These are phyloP conservation scores for Petrocephalus sullivani DNA, from an alignment of 2,797 vertebrate species.

Conservation along the genomic window DNA sequence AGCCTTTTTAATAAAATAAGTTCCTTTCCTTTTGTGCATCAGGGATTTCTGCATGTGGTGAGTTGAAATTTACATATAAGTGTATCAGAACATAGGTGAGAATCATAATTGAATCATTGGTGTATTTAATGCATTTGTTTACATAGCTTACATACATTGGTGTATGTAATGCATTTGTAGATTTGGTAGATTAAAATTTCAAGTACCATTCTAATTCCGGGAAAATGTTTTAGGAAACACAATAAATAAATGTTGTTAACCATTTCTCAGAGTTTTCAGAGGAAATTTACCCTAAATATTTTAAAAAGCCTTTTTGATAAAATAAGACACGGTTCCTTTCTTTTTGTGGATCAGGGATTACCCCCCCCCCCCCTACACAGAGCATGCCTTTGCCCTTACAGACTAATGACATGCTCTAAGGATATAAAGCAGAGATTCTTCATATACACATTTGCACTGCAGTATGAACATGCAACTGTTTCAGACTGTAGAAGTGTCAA, in stretches of 20 bases:
- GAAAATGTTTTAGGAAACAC: background rate
- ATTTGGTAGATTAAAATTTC: background rate
- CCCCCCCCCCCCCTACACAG: background rate
- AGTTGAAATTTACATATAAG: background rate
- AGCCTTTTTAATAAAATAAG: background rate
- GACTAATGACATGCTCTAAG: background rate
- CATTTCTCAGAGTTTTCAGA: too few relatives aligned
- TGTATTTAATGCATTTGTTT: too few relatives aligned
- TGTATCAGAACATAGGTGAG: background rate
- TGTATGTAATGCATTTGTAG: background rate
- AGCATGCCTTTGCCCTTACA: background rate
- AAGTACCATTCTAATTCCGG: background rate
- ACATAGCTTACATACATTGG: too few relatives aligned
- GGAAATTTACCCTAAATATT: too few relatives aligned
- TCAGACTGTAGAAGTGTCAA: background rate
- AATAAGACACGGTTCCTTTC: too few relatives aligned
- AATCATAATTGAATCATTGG: background rate
- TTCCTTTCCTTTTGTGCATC: background rate
- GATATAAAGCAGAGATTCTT: background rate
- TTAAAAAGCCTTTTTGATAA: too few relatives aligned
- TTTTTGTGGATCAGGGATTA: too few relatives aligned
- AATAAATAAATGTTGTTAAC: too few relatives aligned
- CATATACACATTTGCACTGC: background rate
- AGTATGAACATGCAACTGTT: background rate
- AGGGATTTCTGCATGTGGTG: background rate